Conservation (phyloP, 1,140 invertebrate species). For the Drosophila bocki region DNA sequence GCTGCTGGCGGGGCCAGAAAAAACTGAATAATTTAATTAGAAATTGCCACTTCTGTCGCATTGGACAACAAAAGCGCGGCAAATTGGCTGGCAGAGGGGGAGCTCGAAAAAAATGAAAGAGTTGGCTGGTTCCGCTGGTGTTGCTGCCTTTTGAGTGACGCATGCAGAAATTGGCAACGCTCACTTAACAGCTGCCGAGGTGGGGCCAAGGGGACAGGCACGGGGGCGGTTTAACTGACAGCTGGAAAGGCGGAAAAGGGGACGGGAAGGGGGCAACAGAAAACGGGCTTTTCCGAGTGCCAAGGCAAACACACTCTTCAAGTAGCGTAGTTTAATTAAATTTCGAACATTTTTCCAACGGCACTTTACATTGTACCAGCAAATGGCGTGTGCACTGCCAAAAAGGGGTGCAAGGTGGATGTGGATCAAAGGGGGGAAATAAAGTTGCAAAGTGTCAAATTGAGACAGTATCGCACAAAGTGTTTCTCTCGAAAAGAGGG, state of each 20-base stretch:
- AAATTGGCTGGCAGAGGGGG: conserved; percentile 62
- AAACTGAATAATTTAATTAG: conserved; percentile 83
- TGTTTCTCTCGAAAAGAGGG: conserved; percentile 6
- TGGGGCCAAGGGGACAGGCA: conserved; percentile 5
- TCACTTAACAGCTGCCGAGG: conserved; percentile 57
- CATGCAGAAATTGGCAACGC: conserved; percentile 74
- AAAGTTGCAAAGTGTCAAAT: conserved; percentile 67
- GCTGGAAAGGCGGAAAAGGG: conserved; percentile 31
- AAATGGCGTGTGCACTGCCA: conserved; percentile 37
- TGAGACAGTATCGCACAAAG: conserved; percentile 60
- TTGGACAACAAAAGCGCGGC: conserved; percentile 78
- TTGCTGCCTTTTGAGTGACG: conserved; percentile 65
- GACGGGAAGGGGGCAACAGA: not conserved
- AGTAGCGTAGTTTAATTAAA: conserved; percentile 76
- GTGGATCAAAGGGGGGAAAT: conserved; percentile 9
- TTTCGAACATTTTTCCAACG: conserved; percentile 70
- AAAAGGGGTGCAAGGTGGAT: conserved; percentile 36
- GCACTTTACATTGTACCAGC: conserved; percentile 61
- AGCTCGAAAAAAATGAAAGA: conserved; percentile 40
- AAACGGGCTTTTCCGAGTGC: conserved; percentile 22
- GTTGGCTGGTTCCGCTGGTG: conserved; percentile 46
- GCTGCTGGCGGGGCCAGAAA: conserved; percentile 23
- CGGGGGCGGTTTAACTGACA: conserved; percentile 56
- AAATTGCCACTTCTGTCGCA: conserved; percentile 81
- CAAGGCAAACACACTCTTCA: conserved; percentile 67